Evolutionary conservation across 2,888 invertebrate species (phyloP), one percentile per base, ranked within the genome.

Genomic region (Ornithoptera alexandrae): DNA sequence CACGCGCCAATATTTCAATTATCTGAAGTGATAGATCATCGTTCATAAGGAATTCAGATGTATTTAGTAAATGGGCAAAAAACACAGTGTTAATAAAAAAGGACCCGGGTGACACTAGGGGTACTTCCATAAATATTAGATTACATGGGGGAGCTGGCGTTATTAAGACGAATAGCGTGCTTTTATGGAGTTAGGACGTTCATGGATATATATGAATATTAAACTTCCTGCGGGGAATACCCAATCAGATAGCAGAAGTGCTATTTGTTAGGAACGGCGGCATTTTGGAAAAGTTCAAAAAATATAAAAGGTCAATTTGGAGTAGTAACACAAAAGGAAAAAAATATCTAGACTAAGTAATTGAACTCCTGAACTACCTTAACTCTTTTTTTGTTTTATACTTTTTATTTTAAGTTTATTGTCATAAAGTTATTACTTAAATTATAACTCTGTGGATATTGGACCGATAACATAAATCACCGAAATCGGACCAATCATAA

Each of bases 61-160:
- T 39, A 39, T 39, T 39, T 39, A 39, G 39, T 53, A 53, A 53
- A 53, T 53, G 53, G n/a, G 18, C 53, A 6, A 53, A 53, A 53
- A 50, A 50, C 50, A n/a, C 39, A 39, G 39, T 39, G 39, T 39
- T 39, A n/a, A 53, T 53, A 0, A 57, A 24, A 67, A 62, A 15
- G 46, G 30, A 22, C 46, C 24, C 24, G 30, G 20, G 24, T 57
- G 72, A 75, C 76, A 76, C 77, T 75, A 73, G 75, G 70, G 76
- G 74, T 73, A 74, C 72, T 73, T 76, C 77, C 77, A 83, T 86
- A 83, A 86, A 86, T 86, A 86, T 84, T 84, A 84, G 78, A 84
- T 80, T 81, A 68, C 81, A 81, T 84, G 82, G 79, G 80, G 75
- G 76, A 74, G 73, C 73, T 72, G 73, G 71, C 69, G 75, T 70